Evolutionary conservation across 2,113 vertebrate genomes (phyloP).

Genomic region (Aspiorhynchus laticeps): DNA sequence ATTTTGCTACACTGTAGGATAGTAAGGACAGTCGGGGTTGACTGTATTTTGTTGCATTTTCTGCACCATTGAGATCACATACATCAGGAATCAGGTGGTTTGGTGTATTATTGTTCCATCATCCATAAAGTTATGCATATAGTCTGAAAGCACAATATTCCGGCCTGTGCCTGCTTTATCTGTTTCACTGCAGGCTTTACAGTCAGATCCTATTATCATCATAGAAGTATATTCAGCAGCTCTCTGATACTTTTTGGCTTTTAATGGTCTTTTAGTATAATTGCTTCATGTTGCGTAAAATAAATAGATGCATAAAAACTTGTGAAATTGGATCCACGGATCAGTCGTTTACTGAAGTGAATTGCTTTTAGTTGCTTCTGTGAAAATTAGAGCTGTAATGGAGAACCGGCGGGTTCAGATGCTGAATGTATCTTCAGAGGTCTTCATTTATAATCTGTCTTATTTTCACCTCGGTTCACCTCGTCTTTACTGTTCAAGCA

Average conservation of each 20-base stretch:
- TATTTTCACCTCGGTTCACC: background rate
- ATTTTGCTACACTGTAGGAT: background rate
- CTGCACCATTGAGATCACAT: background rate
- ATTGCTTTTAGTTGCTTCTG: conserved; percentile 11
- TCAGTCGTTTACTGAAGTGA: background rate
- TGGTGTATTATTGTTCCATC: background rate
- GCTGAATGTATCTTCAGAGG: background rate
- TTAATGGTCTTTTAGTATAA: conserved; percentile 1
- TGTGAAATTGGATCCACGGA: background rate
- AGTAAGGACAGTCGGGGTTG: background rate
- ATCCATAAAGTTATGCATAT: background rate
- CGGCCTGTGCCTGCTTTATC: background rate
- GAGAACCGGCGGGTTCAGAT: background rate
- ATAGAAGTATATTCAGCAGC: background rate
- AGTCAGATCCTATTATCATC: background rate
- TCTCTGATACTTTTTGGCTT: background rate
- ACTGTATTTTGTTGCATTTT: background rate
- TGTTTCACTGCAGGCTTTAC: background rate
- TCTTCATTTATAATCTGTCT: background rate
- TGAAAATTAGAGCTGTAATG: background rate
- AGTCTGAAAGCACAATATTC: background rate
- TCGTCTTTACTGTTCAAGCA: background rate
- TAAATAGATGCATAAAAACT: conserved; percentile 2
- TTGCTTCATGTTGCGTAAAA: conserved; percentile 9
- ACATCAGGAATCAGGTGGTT: background rate